Base-by-base conservation (phyloP, 2,113 vertebrate genomes). In the Gavia stellata region DNA sequence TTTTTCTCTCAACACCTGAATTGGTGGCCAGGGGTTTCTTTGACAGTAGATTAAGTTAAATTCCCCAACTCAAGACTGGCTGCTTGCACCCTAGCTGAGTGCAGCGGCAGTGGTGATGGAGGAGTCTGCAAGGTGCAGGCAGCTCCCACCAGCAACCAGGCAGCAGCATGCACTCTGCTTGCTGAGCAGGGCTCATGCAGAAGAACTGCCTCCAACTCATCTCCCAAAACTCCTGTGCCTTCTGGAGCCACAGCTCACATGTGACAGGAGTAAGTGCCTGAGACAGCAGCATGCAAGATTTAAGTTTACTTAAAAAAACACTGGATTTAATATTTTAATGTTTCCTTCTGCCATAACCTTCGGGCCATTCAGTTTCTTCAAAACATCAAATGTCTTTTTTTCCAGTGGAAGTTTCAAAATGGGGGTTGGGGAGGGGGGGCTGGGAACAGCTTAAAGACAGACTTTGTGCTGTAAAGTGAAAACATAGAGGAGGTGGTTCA, bases 371-470 rank as follows among this genome's bases (percentile, higher is more conserved):
- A 52, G 4, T 44, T 85, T 95, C 62, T 79, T 90, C n/a, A 70
- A 58, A 70, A 86, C 24, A 77, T 31, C 42, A 95, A 82, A 70
- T 31, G 24, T 25, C 49, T 87, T 75, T 81, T 87, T 53, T 52
- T 70, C 45, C 81, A 84, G 29, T 49, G n/a, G 70, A 93, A 89
- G 83, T 87, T 92, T 83, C 79, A 59, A 96, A 96, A 66, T 4
- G 6, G 8, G 6, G 1, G 2, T 10, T 71, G 34, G 25, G 9
- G 3, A 8, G 8, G 1, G 2, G 2, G 4, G 2, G 2, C 2
- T 4, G 3, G 6, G 14, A 36, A 3, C 20, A 91, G 19, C n/a
- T 72, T 59, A 45, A 77, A 93, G 55, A 53, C 10, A 47, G 23
- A 24, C 6, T 17, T n/a, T 62, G 44, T 74, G 17, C 45, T 87